phyloP scores from a whole-genome alignment of 2,797 vertebrate species.

The Sebastes trivittatus region DNA sequence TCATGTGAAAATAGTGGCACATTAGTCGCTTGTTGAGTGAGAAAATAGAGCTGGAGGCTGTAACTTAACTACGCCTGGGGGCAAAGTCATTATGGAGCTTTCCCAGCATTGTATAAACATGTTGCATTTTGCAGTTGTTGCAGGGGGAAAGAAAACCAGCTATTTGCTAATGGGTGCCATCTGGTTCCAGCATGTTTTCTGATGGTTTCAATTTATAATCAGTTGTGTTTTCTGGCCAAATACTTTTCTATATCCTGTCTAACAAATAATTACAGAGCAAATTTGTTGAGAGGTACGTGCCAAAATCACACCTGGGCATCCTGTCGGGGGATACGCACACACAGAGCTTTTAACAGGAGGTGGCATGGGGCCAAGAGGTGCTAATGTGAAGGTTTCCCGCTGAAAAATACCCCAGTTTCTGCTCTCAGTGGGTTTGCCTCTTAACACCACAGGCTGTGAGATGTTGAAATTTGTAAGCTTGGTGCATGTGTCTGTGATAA shows the following conservation, averaged over 20 bases:
- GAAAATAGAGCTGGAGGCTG: slow-evolving; percentile 38
- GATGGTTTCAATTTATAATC: slow-evolving; percentile 76
- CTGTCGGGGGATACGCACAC: not conserved
- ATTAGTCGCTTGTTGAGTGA: slow-evolving; percentile 37
- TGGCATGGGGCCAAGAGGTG: slow-evolving; percentile 39
- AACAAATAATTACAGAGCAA: slow-evolving; percentile 76
- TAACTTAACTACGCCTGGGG: slow-evolving; percentile 41
- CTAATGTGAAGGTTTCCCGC: slow-evolving; percentile 23
- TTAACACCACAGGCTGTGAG: not conserved
- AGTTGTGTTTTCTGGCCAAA: slow-evolving; percentile 66
- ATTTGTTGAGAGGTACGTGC: slow-evolving; percentile 60
- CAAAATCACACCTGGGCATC: slow-evolving; percentile 69
- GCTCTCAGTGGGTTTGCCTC: slow-evolving; percentile 5
- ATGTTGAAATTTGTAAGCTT: slow-evolving; percentile 3
- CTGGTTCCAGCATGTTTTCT: slow-evolving; percentile 72
- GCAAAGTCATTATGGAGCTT: slow-evolving; percentile 65
- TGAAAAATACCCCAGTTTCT: slow-evolving; percentile 14
- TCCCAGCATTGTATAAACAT: slow-evolving; percentile 71
- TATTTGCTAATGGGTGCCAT: slow-evolving; percentile 79
- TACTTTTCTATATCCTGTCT: slow-evolving; percentile 72
- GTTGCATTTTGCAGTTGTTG: slow-evolving; percentile 66
- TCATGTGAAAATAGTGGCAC: slow-evolving; percentile 20
- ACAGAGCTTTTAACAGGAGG: slow-evolving; percentile 1
- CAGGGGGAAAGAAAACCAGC: slow-evolving; percentile 53
- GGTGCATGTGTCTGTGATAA: not conserved